Base-by-base conservation (phyloP, 2,797 vertebrate genomes). In the Siniperca scherzeri region DNA sequence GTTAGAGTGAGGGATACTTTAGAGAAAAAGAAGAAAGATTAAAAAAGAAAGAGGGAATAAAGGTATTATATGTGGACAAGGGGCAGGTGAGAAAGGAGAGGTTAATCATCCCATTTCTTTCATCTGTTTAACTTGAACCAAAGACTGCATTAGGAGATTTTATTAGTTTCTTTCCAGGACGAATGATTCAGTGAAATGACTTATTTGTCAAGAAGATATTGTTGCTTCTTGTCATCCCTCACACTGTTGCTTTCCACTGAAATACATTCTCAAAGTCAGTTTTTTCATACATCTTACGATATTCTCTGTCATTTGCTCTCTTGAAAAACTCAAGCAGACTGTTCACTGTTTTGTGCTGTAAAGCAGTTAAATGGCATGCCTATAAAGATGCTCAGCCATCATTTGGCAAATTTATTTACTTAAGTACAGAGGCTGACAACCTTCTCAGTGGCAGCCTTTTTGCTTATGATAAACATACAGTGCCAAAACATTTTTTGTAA, bases 391-490 rank as follows among this genome's bases (percentile, higher is more conserved):
- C 12, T 36, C 27, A 48, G 21, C 25, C 25, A 42, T 79, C 42
- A 48, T 71, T 53, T 62, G 46, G 19, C 57, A 40, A 3, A 38
- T 68, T 14, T 52, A n/a, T 56, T 75, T 21, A 52, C 62, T 74
- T 27, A 21, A 66, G 42, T 46, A 11, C 60, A 56, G 36, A 77
- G 74, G 57, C 33, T 46, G 46, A n/a, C 36, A 61, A n/a, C 10
- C 19, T 13, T 64, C 36, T 27, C 38, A 16, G 22, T 11, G 14
- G 25, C 38, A 69, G 38, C 36, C 0, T 14, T 55, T 67, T n/a
- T 72, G 14, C 48, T 74, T 30, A 53, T 42, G n/a, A 86, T 71
- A 27, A 80, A 44, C 48, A 74, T 13, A 22, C 16, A 13, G 16
- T 44, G 27, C n/a, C 61, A 74, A 57, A 65, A 44, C 2, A 8